phyloP scores from a whole-genome alignment of 2,888 invertebrate species.

The Euclidia mi region DNA sequence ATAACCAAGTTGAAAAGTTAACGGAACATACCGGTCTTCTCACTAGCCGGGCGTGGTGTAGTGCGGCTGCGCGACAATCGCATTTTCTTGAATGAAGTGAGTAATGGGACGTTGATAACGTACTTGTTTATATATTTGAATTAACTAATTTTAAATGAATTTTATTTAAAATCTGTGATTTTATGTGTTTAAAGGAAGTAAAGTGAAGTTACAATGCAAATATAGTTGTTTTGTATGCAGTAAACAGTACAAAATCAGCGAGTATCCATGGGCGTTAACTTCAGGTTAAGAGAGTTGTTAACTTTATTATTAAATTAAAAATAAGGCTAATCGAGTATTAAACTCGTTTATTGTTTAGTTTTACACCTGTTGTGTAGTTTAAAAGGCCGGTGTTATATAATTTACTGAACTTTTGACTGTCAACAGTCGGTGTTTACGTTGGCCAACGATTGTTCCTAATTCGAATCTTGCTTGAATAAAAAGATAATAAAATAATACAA shows the following conservation, averaged over 20 bases:
- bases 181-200: constrained; percentile 36
- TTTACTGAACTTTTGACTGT: constrained; percentile 39
- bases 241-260: constrained; percentile 64
- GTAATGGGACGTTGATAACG: constrained; percentile 74
- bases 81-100: constrained; percentile 78
- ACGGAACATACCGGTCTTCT: constrained; percentile 61
- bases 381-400: constrained; percentile 38
- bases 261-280: constrained; percentile 87
- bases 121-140: constrained; percentile 75
- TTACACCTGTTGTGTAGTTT: constrained; percentile 24
- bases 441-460: constrained; percentile 51
- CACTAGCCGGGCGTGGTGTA: constrained; percentile 86
- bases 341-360: constrained; percentile 39
- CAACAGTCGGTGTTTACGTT: constrained; percentile 55
- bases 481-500: too few species aligned
- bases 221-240: constrained; percentile 56
- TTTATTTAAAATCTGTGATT: constrained; percentile 36
- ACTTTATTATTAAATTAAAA: constrained; percentile 84
- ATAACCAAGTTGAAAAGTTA: constrained; percentile 23
- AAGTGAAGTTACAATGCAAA: constrained; percentile 59
- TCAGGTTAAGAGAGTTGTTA: constrained; percentile 80
- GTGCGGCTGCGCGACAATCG: constrained; percentile 83
- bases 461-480: constrained; percentile 55
- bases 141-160: constrained; percentile 65
- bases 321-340: constrained; percentile 67